phyloP scores from a whole-genome alignment of 2,888 invertebrate species.

The Tipula confusa region DNA sequence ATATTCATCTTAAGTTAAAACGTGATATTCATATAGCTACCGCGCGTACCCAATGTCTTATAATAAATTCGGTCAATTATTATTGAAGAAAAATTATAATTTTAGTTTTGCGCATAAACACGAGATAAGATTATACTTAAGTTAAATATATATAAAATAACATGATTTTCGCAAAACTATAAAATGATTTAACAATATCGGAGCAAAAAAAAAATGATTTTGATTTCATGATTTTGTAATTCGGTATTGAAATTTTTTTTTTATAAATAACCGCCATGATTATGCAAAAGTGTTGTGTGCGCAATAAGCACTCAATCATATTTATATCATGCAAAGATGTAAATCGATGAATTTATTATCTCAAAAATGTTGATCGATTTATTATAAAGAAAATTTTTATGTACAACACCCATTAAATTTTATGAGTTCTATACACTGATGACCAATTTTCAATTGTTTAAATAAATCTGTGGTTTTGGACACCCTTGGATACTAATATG shows the following conservation, averaged over 20 bases:
- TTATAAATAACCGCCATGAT: neutral
- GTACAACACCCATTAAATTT: neutral
- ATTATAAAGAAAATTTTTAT: neutral
- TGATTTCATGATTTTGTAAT: conserved; percentile 12
- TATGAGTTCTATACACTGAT: no score
- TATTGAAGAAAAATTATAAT: neutral
- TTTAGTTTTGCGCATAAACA: neutral
- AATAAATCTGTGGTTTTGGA: neutral
- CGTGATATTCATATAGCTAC: neutral
- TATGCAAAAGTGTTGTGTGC: neutral
- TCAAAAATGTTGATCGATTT: neutral
- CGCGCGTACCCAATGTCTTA: neutral
- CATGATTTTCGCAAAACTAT: neutral
- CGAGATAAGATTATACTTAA: neutral
- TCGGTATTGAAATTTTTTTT: neutral
- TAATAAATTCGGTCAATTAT: neutral
- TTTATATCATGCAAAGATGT: neutral
- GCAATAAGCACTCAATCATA: neutral
- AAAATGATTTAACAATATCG: neutral
- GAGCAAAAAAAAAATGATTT: neutral
- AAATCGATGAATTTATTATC: neutral
- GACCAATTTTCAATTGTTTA: neutral
- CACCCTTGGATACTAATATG: neutral
- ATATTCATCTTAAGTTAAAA: neutral
- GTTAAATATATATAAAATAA: neutral